These are phyloP conservation scores for Butorides virescens DNA, from an alignment of 2,113 vertebrate genomes.

Conservation along the genomic window DNA sequence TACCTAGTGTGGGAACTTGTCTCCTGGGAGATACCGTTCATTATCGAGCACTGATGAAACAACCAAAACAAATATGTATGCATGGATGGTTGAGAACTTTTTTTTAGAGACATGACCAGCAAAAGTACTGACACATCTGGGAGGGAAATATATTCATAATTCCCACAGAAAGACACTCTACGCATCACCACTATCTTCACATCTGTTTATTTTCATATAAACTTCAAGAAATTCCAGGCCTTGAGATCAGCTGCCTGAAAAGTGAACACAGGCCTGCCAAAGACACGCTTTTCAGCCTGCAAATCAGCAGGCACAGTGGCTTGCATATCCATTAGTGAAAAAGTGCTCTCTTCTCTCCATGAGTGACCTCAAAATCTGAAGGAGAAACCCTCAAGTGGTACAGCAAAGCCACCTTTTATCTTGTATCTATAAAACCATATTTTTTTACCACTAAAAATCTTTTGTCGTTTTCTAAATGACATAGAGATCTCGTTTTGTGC, in stretches of 20 bases:
- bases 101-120: not conserved
- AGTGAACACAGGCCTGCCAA: not conserved
- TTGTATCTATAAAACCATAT: not conserved
- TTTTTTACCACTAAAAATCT: not conserved
- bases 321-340: not conserved
- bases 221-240: not conserved
- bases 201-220: not conserved
- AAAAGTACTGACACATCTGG: not conserved
- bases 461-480: not conserved
- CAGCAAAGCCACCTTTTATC: not conserved
- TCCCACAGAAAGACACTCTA: not conserved
- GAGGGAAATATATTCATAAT: not conserved
- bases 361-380: not conserved
- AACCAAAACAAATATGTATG: not conserved
- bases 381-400: not conserved
- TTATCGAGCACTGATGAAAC: not conserved
- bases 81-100: not conserved
- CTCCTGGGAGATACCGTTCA: not conserved
- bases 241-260: not conserved
- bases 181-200: not conserved
- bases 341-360: not conserved
- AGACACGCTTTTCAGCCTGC: not conserved
- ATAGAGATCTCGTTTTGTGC: not conserved
- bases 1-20: not conserved
- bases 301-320: not conserved